Conservation (phyloP, 2,888 invertebrate genomes). For the Apoda limacodes region DNA sequence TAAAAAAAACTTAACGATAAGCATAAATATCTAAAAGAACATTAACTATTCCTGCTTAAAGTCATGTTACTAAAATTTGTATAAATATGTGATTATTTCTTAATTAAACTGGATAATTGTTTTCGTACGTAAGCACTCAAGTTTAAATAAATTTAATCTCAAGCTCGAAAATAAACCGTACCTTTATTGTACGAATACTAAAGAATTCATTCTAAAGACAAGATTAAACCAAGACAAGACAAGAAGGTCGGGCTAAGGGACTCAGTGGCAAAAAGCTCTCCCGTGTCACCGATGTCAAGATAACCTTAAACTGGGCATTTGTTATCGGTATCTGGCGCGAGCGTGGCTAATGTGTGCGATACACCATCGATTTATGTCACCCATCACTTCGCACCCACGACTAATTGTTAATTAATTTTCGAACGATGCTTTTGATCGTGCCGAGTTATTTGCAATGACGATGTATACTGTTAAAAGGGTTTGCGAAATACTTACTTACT, state of each 20-base stretch:
- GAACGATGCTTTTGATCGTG: conserved; percentile 56
- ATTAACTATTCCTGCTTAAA: no score
- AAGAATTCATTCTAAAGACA: conserved; percentile 18
- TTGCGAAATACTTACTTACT: no score
- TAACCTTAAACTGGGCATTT: conserved; percentile 69
- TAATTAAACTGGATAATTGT: no score
- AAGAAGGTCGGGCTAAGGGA: conserved; percentile 47
- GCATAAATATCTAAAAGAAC: no score
- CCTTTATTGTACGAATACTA: no score
- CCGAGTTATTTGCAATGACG: conserved; percentile 56
- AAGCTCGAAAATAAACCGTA: not conserved
- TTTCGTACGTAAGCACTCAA: no score
- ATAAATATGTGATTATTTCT: no score
- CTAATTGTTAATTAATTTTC: conserved; percentile 70
- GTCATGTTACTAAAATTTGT: no score
- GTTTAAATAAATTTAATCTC: not conserved
- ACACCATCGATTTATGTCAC: conserved; percentile 67
- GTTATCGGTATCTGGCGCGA: conserved; percentile 65
- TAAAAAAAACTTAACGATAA: no score
- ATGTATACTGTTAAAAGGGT: no score
- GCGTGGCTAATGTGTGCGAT: conserved; percentile 67
- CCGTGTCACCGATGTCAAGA: conserved; percentile 65
- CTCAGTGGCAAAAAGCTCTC: conserved; percentile 68
- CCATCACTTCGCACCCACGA: conserved; percentile 61
- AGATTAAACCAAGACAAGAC: conserved; percentile 28